Conservation (phyloP, 2,888 invertebrate genomes). For the Rotaria sp. region DNA sequence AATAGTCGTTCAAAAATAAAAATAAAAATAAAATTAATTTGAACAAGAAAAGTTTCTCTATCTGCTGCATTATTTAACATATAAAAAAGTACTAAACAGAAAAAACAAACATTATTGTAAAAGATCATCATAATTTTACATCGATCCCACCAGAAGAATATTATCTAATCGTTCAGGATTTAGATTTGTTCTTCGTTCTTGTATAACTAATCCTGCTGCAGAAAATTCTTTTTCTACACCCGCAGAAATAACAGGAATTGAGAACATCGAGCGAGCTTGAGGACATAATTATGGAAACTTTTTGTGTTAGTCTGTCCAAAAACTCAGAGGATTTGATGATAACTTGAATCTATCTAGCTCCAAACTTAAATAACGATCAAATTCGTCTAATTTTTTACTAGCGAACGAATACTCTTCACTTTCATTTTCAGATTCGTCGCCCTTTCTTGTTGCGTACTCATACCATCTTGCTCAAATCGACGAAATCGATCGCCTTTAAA, state of each 20-base stretch:
- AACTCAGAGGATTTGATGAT: not conserved
- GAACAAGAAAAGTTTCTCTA: too few species aligned
- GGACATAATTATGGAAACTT: not conserved
- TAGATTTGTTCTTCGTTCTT: not conserved
- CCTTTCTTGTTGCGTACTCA: not conserved
- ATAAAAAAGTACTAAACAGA: not conserved
- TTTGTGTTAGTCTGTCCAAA: not conserved
- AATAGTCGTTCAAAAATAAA: too few species aligned
- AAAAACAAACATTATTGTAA: not conserved
- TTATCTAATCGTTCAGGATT: slow-evolving; percentile 1
- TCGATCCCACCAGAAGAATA: not conserved
- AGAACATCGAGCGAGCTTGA: not conserved
- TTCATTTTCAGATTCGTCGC: not conserved
- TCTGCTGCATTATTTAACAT: too few species aligned
- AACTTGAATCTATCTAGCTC: not conserved
- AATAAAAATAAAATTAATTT: too few species aligned
- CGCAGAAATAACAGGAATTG: not conserved
- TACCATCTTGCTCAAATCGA: not conserved
- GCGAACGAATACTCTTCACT: not conserved
- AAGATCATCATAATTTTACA: not conserved
- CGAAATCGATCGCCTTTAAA: not conserved
- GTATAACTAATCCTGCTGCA: not conserved
- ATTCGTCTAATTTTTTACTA: not conserved
- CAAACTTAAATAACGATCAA: not conserved
- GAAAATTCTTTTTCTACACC: not conserved